A percentile compares a stretch with the other conserved stretches of the same genome.
Evolutionary conservation across 2,888 invertebrate species (phyloP).

Genomic region (Stenichneumon culpator): DNA sequence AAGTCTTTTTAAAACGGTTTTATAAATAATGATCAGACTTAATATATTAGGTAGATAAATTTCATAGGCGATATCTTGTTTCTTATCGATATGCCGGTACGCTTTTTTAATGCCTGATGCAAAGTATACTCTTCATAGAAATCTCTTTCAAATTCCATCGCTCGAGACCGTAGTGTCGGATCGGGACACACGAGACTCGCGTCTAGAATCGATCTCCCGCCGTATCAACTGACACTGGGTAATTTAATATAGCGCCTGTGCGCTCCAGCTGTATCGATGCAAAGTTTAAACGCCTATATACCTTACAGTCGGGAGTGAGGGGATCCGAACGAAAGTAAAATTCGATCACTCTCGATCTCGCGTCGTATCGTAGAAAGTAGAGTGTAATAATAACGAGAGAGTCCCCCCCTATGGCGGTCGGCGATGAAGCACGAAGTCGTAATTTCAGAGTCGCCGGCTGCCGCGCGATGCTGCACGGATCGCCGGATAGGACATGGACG

Average conservation of each 20-base stretch:
- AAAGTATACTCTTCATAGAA: constrained; percentile 35
- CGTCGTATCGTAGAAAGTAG: constrained; percentile 62
- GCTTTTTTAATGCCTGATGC: neutral
- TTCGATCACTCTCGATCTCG: constrained; percentile 64
- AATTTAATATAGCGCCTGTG: constrained; percentile 53
- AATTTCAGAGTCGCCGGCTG: constrained; percentile 43
- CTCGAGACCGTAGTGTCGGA: constrained; percentile 58
- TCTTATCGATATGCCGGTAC: neutral
- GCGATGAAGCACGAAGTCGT: constrained; percentile 58
- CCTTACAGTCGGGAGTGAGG: constrained; percentile 9
- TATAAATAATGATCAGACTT: no score
- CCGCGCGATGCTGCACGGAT: constrained; percentile 17
- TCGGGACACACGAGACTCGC: constrained; percentile 60
- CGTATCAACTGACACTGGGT: constrained; percentile 63
- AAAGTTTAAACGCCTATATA: constrained; percentile 3
- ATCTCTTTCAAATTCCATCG: constrained; percentile 63
- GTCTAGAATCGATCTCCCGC: constrained; percentile 61
- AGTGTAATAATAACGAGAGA: constrained; percentile 55
- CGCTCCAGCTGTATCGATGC: neutral
- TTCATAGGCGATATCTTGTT: neutral
- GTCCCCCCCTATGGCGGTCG: constrained; percentile 6
- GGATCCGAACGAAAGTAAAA: constrained; percentile 58
- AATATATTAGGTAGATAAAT: no score
- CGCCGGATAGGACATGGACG: constrained; percentile 22
- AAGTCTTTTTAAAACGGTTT: no score